A percentile compares a stretch with the other conserved stretches of the same genome.
phyloP scores from a whole-genome alignment of 2,113 vertebrate species.

The Oryzias celebensis region DNA sequence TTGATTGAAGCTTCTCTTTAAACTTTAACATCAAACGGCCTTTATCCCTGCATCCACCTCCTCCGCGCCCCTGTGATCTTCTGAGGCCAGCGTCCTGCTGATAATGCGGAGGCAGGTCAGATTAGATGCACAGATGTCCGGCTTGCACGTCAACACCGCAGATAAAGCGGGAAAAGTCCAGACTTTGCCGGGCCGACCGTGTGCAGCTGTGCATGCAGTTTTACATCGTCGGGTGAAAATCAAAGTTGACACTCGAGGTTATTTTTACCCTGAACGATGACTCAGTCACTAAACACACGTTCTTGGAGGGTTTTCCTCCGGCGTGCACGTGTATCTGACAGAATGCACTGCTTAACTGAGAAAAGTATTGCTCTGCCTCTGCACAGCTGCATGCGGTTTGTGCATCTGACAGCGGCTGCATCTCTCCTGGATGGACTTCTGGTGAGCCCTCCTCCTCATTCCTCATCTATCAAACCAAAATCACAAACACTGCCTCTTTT shows the following conservation, averaged over 20 bases:
- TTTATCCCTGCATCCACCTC: conserved; percentile 21
- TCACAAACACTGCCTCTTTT: conserved; percentile 57
- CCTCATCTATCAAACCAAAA: conserved; percentile 67
- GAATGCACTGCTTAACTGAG: conserved; percentile 1
- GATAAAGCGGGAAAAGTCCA: conserved; percentile 6
- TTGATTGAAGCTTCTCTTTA: conserved; percentile 54
- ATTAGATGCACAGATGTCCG: conserved; percentile 51
- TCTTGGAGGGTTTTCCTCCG: conserved; percentile 32
- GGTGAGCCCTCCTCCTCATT: conserved; percentile 43
- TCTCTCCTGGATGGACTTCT: conserved; percentile 33
- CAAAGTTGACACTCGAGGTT: conserved; percentile 43
- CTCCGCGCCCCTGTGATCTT: not conserved
- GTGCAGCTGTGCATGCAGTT: conserved; percentile 28
- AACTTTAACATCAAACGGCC: conserved; percentile 56
- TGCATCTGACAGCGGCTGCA: conserved; percentile 56
- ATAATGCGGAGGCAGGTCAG: conserved; percentile 41
- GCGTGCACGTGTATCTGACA: not conserved
- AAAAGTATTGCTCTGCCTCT: conserved; percentile 25
- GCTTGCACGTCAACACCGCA: conserved; percentile 6
- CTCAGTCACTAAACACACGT: conserved; percentile 28
- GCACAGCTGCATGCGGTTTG: conserved; percentile 74
- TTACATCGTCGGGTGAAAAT: conserved; percentile 53
- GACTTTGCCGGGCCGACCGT: conserved; percentile 10
- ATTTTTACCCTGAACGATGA: conserved; percentile 54
- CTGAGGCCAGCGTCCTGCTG: conserved; percentile 47